Evolutionary conservation across 2,113 vertebrate genomes (phyloP), one percentile per base, ranked within the genome.

Genomic region (Procavia capensis): DNA sequence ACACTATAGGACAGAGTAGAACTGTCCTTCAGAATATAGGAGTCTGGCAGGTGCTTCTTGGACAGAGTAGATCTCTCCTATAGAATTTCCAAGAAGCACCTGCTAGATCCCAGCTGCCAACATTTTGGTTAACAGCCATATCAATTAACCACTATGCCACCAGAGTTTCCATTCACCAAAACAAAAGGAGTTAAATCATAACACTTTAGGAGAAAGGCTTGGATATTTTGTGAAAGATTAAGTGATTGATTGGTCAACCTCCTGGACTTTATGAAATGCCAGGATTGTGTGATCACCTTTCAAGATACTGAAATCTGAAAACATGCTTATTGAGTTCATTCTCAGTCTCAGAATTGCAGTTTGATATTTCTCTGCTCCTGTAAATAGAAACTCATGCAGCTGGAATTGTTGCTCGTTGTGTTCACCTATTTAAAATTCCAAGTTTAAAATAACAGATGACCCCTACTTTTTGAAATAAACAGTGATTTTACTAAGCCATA

Each of bases 281-380:
- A 88, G 8, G 39, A 5, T 47, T 68, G 11, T 75, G 20, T 85
- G 74, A n/a, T 9, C 66, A 83, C n/a, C 6, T 64, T n/a, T 88
- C 6, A 59, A 16, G 74, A 43, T 78, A 17, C 45, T 96, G 5
- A 90, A 94, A 96, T 85, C 25, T 74, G 39, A 22, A 76, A 87
- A 91, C 63, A 91, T 81, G 93, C 90, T 76, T 29, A 85, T 14
- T 39, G 14, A 50, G 39, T 45, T 68, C 50, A 54, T 82, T 41
- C 16, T 16, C 9, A 50, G 1, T 86, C 63, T 87, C n/a, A 91
- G 45, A 84, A 80, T 64, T 64, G 16, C 5, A 93, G 31, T 0
- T 13, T 93, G 13, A 36, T 59, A 27, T 63, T 91, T 94, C 61
- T 59, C 93, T 91, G 22, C 1, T 95, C 31, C 41, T 96, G 84